Base-by-base conservation (phyloP, 1,140 invertebrate species). In the Centruroides sculpturatus region DNA sequence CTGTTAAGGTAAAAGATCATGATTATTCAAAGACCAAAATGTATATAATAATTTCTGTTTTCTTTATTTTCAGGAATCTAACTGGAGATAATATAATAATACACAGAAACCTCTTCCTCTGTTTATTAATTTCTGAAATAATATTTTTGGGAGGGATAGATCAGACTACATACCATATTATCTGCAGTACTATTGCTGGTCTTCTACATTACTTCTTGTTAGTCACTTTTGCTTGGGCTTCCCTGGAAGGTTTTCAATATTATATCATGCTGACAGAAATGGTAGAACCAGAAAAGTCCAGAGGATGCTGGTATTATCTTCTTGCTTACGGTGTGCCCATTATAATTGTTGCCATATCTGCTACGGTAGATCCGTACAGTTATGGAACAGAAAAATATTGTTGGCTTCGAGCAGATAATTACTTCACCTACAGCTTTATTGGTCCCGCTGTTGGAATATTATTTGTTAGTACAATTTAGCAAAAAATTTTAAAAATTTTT, bases 241-340 rank as follows among this genome's bases (percentile, higher is more conserved):
- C 72, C 55, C 66, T 77, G 73, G 69, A 81, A 87, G 91, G 91
- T 63, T 89, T 94, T 72, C 92, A 96, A 75, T 78, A 96, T 8
- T 95, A 96, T 79, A 85, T 92, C 52, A 93, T 95, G 87, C 79
- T 95, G 62, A 87, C 95, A 66, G 89, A 95, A 76, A 90, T 95
- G 56, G 95, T 94, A 75, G 91, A 95, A 74, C 84, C 86, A n/a
- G 88, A 59, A 35, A 61, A 61, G 47, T 61, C 59, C 23, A 41
- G 63, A 52, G 59, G 56, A 55, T 80, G 83, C 13, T 92, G 87
- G 85, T 81, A 92, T 75, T 91, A 90, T 74, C 75, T 83, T 10
- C 80, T 86, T 66, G 89, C 86, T 46, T 94, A 95, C 77, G 83
- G 87, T 66, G 78, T 83, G 58, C 87, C 87, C 12, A 74, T 85